Conservation (phyloP, 2,888 invertebrate species). For the Tupiocoris notatus region DNA sequence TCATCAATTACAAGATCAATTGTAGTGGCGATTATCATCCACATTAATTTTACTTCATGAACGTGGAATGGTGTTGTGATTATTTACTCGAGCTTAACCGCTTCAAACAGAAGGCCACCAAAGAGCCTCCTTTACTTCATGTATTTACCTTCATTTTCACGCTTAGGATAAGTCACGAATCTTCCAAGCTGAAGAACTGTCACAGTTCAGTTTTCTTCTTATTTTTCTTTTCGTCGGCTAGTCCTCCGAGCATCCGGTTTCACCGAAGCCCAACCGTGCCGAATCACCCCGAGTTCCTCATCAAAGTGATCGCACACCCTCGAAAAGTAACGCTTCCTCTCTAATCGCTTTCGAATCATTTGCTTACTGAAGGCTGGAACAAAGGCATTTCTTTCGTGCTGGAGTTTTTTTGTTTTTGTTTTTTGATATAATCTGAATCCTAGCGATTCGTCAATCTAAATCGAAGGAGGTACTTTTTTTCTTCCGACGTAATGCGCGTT, state of each 20-base stretch:
- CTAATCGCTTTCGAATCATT: constrained; percentile 29
- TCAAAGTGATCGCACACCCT: constrained; percentile 33
- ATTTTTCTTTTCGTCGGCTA: neutral
- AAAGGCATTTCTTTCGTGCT: neutral
- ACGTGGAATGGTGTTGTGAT: no score
- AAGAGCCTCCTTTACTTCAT: neutral
- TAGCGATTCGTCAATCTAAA: neutral
- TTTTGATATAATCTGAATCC: neutral
- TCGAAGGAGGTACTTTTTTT: neutral
- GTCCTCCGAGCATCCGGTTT: constrained; percentile 12
- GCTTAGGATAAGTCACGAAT: constrained; percentile 10
- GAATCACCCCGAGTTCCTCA: constrained; percentile 29
- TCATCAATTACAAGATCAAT: no score
- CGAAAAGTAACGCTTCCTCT: neutral
- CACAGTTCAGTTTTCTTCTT: constrained; percentile 1
- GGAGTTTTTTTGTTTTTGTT: neutral
- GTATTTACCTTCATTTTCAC: neutral
- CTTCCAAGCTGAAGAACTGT: constrained; percentile 24
- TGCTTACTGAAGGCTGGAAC: neutral
- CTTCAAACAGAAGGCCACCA: no score
- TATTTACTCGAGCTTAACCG: no score
- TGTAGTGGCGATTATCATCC: no score
- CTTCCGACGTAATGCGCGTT: no score
- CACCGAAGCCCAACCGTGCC: constrained; percentile 17
- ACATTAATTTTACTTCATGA: no score